These are phyloP conservation scores for Cephus nigrinus DNA, from an alignment of 2,888 invertebrate species.

Conservation along the genomic window DNA sequence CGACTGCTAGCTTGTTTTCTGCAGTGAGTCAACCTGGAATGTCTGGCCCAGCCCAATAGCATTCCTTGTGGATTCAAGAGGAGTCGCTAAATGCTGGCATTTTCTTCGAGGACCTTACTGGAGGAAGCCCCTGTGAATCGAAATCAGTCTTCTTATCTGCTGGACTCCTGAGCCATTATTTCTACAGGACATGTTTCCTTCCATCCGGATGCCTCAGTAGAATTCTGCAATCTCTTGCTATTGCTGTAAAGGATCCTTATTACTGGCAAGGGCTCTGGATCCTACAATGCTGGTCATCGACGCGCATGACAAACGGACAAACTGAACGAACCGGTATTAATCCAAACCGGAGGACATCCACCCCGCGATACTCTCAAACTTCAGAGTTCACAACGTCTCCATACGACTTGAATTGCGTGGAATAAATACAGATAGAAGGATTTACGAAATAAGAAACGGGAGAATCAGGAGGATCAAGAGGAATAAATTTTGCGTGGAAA, in stretches of 20 bases:
- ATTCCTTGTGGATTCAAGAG: not conserved
- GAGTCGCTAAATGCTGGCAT: not conserved
- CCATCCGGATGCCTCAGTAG: no score
- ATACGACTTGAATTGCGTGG: not conserved
- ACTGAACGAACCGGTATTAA: not conserved
- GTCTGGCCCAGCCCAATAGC: conserved; percentile 6
- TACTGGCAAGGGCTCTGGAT: not conserved
- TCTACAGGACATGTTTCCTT: no score
- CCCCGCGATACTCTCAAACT: not conserved
- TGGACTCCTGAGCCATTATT: no score
- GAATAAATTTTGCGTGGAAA: not conserved
- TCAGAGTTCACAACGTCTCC: not conserved
- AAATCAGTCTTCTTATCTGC: not conserved
- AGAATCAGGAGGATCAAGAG: not conserved
- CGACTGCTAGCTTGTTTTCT: conserved; percentile 10
- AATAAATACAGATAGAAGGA: not conserved
- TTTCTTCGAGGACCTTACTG: not conserved
- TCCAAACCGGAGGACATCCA: not conserved
- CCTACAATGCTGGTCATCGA: not conserved
- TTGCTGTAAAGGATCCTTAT: not conserved
- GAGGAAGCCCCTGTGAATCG: not conserved
- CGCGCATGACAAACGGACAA: not conserved
- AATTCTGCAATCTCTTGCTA: not conserved
- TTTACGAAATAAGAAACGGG: not conserved
- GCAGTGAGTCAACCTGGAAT: conserved; percentile 18